Conservation (phyloP, 1,140 invertebrate species). For the Diuraphis noxia region DNA sequence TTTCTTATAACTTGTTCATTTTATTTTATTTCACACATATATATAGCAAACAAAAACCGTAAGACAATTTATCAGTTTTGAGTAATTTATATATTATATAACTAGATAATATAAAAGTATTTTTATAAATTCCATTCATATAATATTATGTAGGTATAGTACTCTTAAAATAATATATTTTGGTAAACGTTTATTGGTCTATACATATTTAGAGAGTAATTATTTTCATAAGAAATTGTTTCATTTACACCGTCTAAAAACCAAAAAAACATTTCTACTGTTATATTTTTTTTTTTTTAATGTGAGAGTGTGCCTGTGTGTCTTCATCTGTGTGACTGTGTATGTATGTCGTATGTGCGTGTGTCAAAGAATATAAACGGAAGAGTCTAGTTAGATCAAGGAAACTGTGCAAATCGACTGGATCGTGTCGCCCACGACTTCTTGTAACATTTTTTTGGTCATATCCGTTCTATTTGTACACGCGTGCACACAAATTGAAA, state of each 20-base stretch:
- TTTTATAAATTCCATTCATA: not conserved
- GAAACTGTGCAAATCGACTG: constrained; percentile 34
- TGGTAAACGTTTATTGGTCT: not conserved
- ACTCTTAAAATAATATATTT: not conserved
- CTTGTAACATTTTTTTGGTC: not conserved
- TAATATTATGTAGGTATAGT: not conserved
- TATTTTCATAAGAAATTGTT: not conserved
- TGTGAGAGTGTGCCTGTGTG: not conserved
- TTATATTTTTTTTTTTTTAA: not conserved
- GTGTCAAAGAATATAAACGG: not conserved
- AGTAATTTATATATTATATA: no score
- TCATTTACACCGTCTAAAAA: not conserved
- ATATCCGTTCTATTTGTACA: constrained; percentile 12
- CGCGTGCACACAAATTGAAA: not conserved
- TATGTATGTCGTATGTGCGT: not conserved
- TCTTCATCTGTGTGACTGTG: no score
- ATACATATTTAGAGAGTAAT: not conserved
- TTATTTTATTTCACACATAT: not conserved
- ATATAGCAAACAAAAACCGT: not conserved
- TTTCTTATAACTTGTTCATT: no score
- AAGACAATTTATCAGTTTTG: no score
- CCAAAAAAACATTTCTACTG: not conserved
- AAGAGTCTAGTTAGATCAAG: constrained; percentile 42
- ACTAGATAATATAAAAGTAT: no score
- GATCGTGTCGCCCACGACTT: constrained; percentile 20